Evolutionary conservation across 2,113 vertebrate species (phyloP), one percentile per base, ranked within the genome.

Genomic region (Sprattus sprattus): DNA sequence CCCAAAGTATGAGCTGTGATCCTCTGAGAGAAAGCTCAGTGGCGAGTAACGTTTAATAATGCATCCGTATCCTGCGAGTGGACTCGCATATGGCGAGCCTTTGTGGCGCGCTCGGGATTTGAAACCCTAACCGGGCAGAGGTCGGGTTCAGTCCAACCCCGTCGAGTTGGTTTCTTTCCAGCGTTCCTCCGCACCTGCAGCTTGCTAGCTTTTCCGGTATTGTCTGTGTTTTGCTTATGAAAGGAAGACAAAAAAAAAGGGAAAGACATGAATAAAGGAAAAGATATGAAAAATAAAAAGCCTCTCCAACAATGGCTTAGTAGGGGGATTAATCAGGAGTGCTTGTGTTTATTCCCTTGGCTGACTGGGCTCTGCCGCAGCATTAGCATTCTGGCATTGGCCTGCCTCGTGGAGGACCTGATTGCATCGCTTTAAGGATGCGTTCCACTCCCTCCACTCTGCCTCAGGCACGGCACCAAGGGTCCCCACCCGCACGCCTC

Each of bases 401-500:
- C 45, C 86, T 50, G 86, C 80, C 52, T 91, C 84, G 87, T 92
- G 89, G 89, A 85, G 84, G 67, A n/a, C 85, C 91, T 94, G 93
- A 94, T 94, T 94, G 93, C 93, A 94, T 93, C 90, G 87, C 87
- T 93, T 93, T 91, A 94, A 95, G 93, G 93, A 93, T 94, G 91
- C 91, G 89, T 89, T 86, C 89, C 81, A 25, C 91, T 90, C 91
- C 45, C 88, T 88, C 91, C 92, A 25, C 57, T 1, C 57, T n/a
- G 57, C 57, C 57, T n/a, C 20, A 22, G 57, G 57, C 57, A n/a
- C 20, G 20, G 5, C 57, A 64, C 20, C 57, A 64, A 8, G 20
- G 1, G 16, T 85, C 50, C 2, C 11, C 32, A 54, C 39, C 16
- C 81, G 39, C 39, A 39, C 39, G 2, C 39, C 39, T 39, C 39